Percentiles rank a stretch among this genome's conserved stretches.
Evolutionary conservation across 2,113 vertebrate genomes (phyloP).

Genomic region (Sakesphorus luctuosus): DNA sequence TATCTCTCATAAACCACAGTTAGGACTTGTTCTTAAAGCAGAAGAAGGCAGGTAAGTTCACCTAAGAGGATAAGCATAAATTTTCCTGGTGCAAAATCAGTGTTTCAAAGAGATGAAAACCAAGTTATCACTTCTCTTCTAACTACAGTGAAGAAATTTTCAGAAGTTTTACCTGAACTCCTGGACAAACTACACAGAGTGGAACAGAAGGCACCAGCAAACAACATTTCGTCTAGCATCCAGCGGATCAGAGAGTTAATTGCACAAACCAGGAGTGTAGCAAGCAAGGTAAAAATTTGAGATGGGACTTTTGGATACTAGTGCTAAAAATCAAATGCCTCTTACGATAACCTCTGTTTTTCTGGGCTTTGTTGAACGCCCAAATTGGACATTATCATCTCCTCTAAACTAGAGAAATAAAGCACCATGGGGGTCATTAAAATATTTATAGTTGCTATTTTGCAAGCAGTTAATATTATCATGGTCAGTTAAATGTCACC

Average conservation of each 20-base stretch:
- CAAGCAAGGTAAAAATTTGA: constrained; percentile 86
- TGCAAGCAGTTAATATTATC: not conserved
- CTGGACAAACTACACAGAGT: constrained; percentile 88
- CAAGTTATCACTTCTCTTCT: not conserved
- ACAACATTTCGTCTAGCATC: constrained; percentile 93
- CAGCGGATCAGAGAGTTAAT: constrained; percentile 91
- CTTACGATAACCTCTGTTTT: not conserved
- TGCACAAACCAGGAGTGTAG: constrained; percentile 94
- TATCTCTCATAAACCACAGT: not conserved
- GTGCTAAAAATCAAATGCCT: not conserved
- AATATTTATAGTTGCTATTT: not conserved
- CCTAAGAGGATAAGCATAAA: not conserved
- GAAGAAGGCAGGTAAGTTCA: not conserved
- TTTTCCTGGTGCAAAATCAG: not conserved
- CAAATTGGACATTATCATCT: not conserved
- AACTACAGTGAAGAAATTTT: constrained; percentile 84
- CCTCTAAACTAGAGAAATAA: not conserved
- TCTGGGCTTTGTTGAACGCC: not conserved
- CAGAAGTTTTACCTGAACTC: constrained; percentile 87
- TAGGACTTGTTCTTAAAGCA: not conserved
- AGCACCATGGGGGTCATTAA: not conserved
- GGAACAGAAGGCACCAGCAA: constrained; percentile 90
- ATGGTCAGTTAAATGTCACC: too few relatives aligned
- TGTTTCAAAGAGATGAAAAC: not conserved
- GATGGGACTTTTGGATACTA: not conserved